Percentiles rank a stretch among this genome's conserved stretches.
Conservation (phyloP, 2,113 vertebrate species). For the Oreotragus oreotragus region DNA sequence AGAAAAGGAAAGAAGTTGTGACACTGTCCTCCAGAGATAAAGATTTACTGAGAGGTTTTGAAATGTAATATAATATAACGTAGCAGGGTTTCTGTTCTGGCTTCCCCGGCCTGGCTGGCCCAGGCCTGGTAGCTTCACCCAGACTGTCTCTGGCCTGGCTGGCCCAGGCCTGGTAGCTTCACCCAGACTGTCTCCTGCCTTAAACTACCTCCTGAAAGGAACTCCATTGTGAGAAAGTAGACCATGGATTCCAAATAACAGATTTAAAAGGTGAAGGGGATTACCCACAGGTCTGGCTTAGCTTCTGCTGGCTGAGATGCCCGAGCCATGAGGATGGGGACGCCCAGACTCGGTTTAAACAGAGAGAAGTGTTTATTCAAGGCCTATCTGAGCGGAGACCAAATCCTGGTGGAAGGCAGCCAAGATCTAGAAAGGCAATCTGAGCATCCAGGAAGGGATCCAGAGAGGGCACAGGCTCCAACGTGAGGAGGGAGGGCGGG, state of each 20-base stretch:
- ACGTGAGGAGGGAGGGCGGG: not conserved
- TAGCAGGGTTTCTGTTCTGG: not conserved
- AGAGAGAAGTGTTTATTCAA: not conserved
- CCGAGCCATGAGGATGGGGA: not conserved
- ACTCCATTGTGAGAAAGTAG: not conserved
- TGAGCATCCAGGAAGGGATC: not conserved
- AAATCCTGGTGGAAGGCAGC: not conserved
- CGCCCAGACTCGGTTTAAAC: not conserved
- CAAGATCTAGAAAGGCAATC: not conserved
- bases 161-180: not conserved
- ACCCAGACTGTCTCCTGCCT: not conserved
- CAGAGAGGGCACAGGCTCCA: not conserved
- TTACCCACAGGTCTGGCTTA: slow-evolving; percentile 33
- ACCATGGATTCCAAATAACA: slow-evolving; percentile 5
- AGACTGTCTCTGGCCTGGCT: not conserved
- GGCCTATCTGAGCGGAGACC: not conserved
- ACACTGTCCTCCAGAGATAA: not conserved
- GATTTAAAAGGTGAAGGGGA: not conserved
- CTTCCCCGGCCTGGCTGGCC: not conserved
- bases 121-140: not conserved
- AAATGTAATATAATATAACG: not conserved
- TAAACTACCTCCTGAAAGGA: not conserved
- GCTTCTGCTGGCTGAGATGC: not conserved
- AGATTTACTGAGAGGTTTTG: not conserved
- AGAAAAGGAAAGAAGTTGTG: not conserved